Conservation (phyloP, 2,113 vertebrate genomes). For the Lichenostomus cassidix region DNA sequence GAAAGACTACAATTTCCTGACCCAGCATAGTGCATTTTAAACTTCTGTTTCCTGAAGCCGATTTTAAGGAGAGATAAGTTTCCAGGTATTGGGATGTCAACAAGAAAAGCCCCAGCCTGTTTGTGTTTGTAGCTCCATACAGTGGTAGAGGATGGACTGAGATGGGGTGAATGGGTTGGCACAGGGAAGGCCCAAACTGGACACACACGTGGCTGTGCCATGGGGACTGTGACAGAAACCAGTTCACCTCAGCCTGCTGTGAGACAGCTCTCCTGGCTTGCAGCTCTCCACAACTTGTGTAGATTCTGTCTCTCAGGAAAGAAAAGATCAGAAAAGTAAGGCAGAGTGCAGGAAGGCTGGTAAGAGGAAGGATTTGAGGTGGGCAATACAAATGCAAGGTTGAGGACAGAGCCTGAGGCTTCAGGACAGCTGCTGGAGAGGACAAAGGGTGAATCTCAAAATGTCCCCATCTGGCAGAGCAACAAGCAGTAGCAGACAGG, state of each 20-base stretch:
- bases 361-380: not conserved
- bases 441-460: not conserved
- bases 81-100: not conserved
- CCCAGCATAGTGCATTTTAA: slow-evolving; percentile 19
- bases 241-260: not conserved
- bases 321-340: not conserved
- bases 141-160: not conserved
- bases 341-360: rapidly evolving
- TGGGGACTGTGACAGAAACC: not conserved
- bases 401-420: not conserved
- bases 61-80: not conserved
- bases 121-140: not conserved
- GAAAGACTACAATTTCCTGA: slow-evolving; percentile 29
- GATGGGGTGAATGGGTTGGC: rapidly evolving
- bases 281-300: not conserved
- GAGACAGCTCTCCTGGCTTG: not conserved
- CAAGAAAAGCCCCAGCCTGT: not conserved
- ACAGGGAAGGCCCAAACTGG: not conserved
- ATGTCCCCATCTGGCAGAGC: not conserved
- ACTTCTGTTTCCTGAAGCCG: not conserved
- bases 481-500: rapidly evolving
- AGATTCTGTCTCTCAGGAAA: not conserved
- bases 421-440: not conserved
- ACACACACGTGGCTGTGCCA: not conserved
- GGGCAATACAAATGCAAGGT: rapidly evolving